A percentile compares a stretch with the other conserved stretches of the same genome.
Evolutionary conservation across 2,888 invertebrate species (phyloP).

Genomic region (Dyspetes luteomarginatus): DNA sequence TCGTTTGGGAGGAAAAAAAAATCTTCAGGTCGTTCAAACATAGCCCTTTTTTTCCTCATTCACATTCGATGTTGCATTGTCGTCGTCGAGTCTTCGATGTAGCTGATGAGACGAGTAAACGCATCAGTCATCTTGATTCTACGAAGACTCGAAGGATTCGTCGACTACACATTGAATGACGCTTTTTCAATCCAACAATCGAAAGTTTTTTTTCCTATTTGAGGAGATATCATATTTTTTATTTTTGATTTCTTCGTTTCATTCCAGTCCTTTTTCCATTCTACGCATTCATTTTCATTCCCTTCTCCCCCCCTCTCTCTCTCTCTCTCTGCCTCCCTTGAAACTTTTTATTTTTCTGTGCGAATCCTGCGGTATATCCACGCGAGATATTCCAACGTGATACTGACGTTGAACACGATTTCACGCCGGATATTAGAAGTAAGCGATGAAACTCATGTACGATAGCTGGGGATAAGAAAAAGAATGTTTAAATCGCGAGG

Average conservation of each 20-base stretch:
- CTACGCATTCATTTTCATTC: not conserved
- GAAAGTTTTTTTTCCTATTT: not conserved
- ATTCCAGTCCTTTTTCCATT: conserved; percentile 17
- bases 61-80: not conserved
- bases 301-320: conserved; percentile 10
- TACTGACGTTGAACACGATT: conserved; percentile 41
- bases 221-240: conserved; percentile 7
- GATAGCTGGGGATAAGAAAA: not conserved
- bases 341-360: conserved; percentile 11
- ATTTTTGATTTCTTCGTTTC: not conserved
- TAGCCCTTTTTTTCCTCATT: not conserved
- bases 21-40: not conserved
- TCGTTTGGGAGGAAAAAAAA: not conserved
- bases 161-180: conserved; percentile 1
- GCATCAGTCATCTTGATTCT: not conserved
- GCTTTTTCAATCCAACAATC: not conserved
- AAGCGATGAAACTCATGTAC: conserved; percentile 13
- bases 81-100: not conserved
- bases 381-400: conserved; percentile 33
- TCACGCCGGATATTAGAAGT: conserved; percentile 57
- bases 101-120: not conserved
- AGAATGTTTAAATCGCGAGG: not conserved
- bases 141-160: not conserved
- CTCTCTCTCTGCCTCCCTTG: conserved; percentile 1
- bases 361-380: conserved; percentile 5